Base-by-base conservation (phyloP, 2,113 vertebrate species). In the Athene noctua region DNA sequence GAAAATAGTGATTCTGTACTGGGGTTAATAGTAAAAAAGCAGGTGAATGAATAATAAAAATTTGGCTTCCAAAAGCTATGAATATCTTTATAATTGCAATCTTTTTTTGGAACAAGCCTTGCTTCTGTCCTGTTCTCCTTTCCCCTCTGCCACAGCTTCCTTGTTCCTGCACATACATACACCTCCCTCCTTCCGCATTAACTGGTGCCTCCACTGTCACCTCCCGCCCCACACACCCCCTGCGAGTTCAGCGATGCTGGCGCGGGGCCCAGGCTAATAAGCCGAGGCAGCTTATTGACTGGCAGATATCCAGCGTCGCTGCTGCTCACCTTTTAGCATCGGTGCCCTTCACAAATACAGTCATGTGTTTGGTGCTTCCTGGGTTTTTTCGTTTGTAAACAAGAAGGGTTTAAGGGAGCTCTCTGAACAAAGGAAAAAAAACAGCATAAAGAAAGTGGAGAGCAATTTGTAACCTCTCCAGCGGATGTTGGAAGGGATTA, bases 11-110 rank as follows among this genome's bases (percentile, higher is more conserved):
- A 34, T 80, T 96, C 80, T 47, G 15, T 54, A 13, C 36, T 13
- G 16, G 38, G 5, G 5, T 90, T 88, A 94, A 67, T 67, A 92
- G 67, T 84, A 82, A 67, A 78, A 67, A 92, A 92, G 72, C 58
- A 96, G 88, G 88, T 95, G 91, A 96, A 90, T 58, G 58, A 89
- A 82, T 62, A 51, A 57, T 38, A 74, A 89, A 92, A 90, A 88
- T 66, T 73, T 82, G 55, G 20, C 73, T 96, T 87, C 58, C 46
- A 20, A 75, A 67, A 89, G 47, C 78, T 94, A 82, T 96, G 79
- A 65, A 82, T 94, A 87, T 40, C 58, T 61, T 52, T n/a, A 68
- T 92, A 96, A 95, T 92, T 87, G 40, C 25, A 6, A 73, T 30
- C 84, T 95, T 86, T 95, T 92, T 95, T 90, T 82, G 84, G 84